phyloP scores from a whole-genome alignment of 2,888 invertebrate genomes.

The Pseudanteris insignis region DNA sequence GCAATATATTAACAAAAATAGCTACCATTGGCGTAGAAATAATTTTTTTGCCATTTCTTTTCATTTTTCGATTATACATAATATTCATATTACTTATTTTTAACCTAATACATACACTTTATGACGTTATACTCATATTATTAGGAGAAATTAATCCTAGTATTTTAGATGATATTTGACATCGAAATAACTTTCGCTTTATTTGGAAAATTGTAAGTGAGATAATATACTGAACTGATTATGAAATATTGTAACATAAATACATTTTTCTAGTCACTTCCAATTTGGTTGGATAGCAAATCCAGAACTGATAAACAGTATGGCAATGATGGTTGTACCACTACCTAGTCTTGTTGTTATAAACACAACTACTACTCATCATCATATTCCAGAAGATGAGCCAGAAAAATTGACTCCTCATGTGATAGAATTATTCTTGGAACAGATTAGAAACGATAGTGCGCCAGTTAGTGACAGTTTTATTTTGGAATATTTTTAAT shows the following conservation, averaged over 20 bases:
- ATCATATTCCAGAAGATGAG: constrained; percentile 89
- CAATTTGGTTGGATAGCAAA: constrained; percentile 97
- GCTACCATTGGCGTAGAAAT: constrained; percentile 7
- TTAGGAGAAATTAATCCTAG: constrained; percentile 5
- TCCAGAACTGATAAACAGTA: constrained; percentile 90
- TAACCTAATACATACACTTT: constrained; percentile 9
- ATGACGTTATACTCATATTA: constrained; percentile 10
- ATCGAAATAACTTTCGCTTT: not conserved
- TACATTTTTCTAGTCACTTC: constrained; percentile 69
- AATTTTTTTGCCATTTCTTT: constrained; percentile 20
- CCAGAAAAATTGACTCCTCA: constrained; percentile 83
- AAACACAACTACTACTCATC: constrained; percentile 91
- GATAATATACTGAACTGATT: no score
- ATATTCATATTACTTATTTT: constrained; percentile 12
- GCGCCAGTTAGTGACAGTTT: constrained; percentile 73
- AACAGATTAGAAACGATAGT: constrained; percentile 79
- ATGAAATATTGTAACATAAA: no score
- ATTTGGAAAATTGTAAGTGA: constrained; percentile 13
- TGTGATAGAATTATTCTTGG: constrained; percentile 78
- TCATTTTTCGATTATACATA: constrained; percentile 18
- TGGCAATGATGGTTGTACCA: constrained; percentile 86
- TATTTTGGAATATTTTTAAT: no score
- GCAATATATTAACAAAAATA: constrained; percentile 13
- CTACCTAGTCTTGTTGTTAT: constrained; percentile 89
- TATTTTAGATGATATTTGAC: constrained; percentile 13